Percentiles rank a stretch among this genome's conserved stretches.
Conservation (phyloP, 2,113 vertebrate genomes). For the Odocoileus virginianus region DNA sequence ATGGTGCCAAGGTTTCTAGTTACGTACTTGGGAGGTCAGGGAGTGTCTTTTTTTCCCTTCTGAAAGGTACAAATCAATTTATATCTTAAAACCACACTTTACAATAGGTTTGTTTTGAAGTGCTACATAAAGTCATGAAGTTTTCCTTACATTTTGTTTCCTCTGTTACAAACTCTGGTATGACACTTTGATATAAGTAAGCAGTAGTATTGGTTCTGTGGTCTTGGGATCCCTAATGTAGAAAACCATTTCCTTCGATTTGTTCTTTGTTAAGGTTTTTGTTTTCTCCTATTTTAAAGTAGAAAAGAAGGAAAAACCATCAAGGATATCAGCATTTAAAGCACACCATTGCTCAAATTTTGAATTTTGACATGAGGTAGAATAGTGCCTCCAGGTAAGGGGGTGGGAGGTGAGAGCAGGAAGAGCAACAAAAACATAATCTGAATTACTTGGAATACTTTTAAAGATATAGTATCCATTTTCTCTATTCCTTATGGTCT, state of each 20-base stretch:
- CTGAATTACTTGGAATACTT: background rate
- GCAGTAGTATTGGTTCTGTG: background rate
- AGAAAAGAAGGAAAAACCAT: background rate
- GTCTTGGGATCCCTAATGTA: background rate
- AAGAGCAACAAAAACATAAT: background rate
- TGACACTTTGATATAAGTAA: background rate
- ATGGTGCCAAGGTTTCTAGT: background rate
- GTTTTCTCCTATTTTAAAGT: background rate
- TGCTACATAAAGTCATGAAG: background rate
- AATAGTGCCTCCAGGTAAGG: background rate
- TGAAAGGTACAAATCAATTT: background rate
- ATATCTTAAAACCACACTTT: background rate
- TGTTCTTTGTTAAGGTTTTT: background rate
- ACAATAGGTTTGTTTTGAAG: slow-evolving; percentile 6
- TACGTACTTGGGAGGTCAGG: background rate
- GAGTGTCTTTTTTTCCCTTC: background rate
- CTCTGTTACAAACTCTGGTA: background rate
- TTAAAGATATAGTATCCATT: background rate
- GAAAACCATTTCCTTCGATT: background rate
- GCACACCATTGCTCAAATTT: background rate
- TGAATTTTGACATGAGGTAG: background rate
- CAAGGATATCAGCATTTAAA: background rate
- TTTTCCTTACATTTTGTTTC: background rate
- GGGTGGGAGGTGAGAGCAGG: background rate
- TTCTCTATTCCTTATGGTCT: background rate